Percentiles rank a stretch among this genome's conserved stretches.
phyloP scores from a whole-genome alignment of 1,140 invertebrate species.

The Batillaria attramentaria region DNA sequence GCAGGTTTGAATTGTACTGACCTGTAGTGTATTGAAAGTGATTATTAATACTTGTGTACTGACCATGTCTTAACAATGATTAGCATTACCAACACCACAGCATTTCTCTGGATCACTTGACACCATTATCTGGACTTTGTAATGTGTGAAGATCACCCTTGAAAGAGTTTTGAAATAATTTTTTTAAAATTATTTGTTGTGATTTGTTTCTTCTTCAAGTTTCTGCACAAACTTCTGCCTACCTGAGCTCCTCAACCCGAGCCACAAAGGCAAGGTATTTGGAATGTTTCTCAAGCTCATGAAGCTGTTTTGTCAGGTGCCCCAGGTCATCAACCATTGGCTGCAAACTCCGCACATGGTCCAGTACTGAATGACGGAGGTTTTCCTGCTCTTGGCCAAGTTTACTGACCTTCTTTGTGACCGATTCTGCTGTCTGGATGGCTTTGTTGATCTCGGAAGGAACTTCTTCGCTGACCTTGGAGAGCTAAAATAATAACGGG shows the following conservation, averaged over 20 bases:
- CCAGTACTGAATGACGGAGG: constrained; percentile 72
- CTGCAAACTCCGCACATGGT: constrained; percentile 72
- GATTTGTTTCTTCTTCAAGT: too few species aligned
- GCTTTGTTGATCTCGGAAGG: constrained; percentile 77
- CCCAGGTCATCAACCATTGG: constrained; percentile 73
- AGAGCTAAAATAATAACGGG: too few species aligned
- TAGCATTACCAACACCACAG: too few species aligned
- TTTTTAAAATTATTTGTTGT: not conserved
- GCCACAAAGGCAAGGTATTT: constrained; percentile 79
- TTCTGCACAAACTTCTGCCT: not conserved
- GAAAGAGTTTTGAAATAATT: not conserved
- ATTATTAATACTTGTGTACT: too few species aligned
- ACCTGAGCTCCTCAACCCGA: constrained; percentile 80
- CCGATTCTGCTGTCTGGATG: constrained; percentile 75
- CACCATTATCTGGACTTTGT: not conserved
- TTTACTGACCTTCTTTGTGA: constrained; percentile 73
- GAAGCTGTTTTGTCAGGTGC: constrained; percentile 75
- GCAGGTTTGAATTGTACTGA: too few species aligned
- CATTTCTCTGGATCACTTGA: not conserved
- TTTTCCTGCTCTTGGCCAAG: constrained; percentile 73
- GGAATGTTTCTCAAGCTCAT: constrained; percentile 76
- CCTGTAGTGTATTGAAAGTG: too few species aligned
- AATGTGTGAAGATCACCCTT: not conserved
- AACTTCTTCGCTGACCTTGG: constrained; percentile 76
- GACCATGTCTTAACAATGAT: too few species aligned